Base-by-base conservation (phyloP, 2,113 vertebrate genomes). In the Pterocles gutturalis region DNA sequence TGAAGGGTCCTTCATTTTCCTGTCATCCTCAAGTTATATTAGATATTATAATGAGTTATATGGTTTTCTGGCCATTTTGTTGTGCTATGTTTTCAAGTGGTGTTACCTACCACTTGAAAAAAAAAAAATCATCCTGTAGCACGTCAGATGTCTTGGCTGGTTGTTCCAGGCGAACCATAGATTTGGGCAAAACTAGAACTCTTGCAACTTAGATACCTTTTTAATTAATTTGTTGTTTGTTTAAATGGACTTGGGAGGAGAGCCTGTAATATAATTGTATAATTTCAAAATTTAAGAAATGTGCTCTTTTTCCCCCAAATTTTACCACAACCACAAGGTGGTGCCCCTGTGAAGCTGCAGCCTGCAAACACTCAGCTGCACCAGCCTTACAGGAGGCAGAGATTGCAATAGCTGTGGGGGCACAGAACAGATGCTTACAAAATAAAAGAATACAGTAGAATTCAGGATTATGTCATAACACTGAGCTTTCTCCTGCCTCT, bases 291-390 rank as follows among this genome's bases (percentile, higher is more conserved):
- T 54, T 24, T 24, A 10, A 81, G 33, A 31, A 55, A 25, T 1
- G 10, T 41, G 41, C 28, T 70, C 15, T 55, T 38, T 92, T 76
- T 48, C 18, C 22, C 58, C 78, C 33, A 4, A 2, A 13, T 67
- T 69, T 94, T 94, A 53, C 83, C 89, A 95, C 24, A 13, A 49
- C 97, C 97, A 97, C 96, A 60, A 96, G 97, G 92, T 96, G 96
- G 96, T 65, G 97, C 94, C 86, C 22, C 70, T 45, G 91, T 17
- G 83, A 84, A 96, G 89, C 90, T 54, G 81, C 79, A 87, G 80
- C 38, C 31, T 17, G 43, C 36, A 31, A 41, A 24, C 33, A 4
- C 22, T 3, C 16, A 3, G n/a, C 51, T 64, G 13, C 51, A n/a
- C 31, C 65, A 22, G 51, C 48, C 62, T 9, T 61, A 14, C 5